Evolutionary conservation across 2,888 invertebrate species (phyloP).

Genomic region (Parnassius apollo): DNA sequence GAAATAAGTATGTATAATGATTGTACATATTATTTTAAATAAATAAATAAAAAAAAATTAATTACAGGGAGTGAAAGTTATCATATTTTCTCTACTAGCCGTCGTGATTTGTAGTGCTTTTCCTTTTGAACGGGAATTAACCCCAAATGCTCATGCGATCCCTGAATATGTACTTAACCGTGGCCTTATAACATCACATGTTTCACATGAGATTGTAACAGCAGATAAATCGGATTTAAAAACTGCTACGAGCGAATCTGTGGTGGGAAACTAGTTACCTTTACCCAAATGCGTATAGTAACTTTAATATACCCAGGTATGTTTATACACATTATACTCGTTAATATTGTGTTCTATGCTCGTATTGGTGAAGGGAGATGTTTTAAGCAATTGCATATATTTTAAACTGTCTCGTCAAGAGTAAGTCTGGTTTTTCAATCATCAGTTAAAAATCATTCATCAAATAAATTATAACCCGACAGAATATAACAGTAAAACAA

Average conservation of each 20-base stretch:
- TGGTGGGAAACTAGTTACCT: conserved; percentile 31
- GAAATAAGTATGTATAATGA: too few species aligned
- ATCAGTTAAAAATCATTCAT: too few species aligned
- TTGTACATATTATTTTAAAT: too few species aligned
- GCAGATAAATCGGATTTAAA: conserved; percentile 33
- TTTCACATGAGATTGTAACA: conserved; percentile 6
- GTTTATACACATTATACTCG: not conserved
- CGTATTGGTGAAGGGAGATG: too few species aligned
- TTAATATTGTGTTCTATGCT: too few species aligned
- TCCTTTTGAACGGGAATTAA: conserved; percentile 8
- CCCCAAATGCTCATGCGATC: conserved; percentile 10
- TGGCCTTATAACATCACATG: conserved; percentile 5
- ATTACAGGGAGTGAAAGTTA: conserved; percentile 10
- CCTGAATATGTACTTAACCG: conserved; percentile 21
- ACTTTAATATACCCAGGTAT: conserved; percentile 16
- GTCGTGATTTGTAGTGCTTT: not conserved
- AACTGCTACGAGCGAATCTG: conserved; percentile 34
- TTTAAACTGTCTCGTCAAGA: too few species aligned
- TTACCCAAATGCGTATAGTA: conserved; percentile 4
- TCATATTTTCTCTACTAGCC: not conserved
- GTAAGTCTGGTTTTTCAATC: too few species aligned
- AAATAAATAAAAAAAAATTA: too few species aligned
- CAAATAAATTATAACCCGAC: too few species aligned
- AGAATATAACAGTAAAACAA: too few species aligned
- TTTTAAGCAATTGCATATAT: too few species aligned